Evolutionary conservation across 2,113 vertebrate species (phyloP).

Genomic region (Sphaerodactylus townsendi): DNA sequence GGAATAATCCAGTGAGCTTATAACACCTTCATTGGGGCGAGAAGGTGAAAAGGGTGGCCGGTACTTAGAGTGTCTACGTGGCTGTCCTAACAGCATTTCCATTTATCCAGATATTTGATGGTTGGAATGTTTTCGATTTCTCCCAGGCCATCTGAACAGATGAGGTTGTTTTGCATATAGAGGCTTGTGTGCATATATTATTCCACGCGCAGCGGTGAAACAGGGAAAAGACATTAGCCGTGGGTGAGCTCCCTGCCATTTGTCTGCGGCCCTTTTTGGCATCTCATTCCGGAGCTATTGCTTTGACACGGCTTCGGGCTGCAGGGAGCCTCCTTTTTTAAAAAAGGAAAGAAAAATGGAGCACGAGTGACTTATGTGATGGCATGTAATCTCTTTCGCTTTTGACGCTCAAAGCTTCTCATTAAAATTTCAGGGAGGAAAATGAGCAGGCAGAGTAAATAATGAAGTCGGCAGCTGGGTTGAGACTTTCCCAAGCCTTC

Average conservation of each 20-base stretch:
- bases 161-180: not conserved
- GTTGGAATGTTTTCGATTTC: not conserved
- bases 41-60: no score
- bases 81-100: no score
- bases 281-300: not conserved
- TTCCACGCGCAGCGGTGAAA: not conserved
- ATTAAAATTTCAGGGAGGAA: constrained; percentile 13
- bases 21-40: no score
- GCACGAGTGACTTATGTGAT: not conserved
- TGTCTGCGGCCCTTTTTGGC: not conserved
- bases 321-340: not conserved
- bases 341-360: not conserved
- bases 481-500: not conserved
- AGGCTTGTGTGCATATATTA: not conserved
- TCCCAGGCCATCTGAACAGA: not conserved
- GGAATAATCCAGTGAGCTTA: not conserved
- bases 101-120: not conserved
- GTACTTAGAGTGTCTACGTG: no score
- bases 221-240: not conserved
- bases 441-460: not conserved
- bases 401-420: not conserved
- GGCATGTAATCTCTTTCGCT: not conserved
- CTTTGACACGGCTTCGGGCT: not conserved
- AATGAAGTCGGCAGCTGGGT: not conserved
- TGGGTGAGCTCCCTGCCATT: not conserved